phyloP scores from a whole-genome alignment of 35 echinoderm and acorn worm genomes.

The Eucidaris tribuloides region DNA sequence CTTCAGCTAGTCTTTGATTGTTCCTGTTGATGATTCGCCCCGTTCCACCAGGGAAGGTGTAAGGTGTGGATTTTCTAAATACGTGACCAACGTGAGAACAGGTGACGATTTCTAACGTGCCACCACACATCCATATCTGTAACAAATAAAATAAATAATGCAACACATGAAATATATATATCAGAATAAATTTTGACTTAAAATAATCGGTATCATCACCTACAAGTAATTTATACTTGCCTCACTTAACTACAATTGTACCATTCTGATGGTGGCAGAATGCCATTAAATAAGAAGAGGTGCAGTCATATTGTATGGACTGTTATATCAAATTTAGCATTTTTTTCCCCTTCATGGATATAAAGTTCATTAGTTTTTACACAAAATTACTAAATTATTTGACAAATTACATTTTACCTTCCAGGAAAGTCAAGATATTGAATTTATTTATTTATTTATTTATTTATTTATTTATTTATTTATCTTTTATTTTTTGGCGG shows the following conservation, averaged over 20 bases:
- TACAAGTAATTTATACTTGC: not conserved
- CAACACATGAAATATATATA: not conserved
- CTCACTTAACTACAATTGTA: not conserved
- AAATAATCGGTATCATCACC: not conserved
- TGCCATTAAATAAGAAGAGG: no score
- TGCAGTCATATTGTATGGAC: no score
- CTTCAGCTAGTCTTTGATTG: constrained; percentile 63
- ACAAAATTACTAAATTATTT: no score
- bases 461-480: no score
- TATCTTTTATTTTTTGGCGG: no score
- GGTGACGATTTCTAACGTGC: constrained; percentile 71
- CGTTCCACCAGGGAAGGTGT: constrained; percentile 68
- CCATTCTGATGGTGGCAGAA: no score
- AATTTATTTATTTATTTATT: no score
- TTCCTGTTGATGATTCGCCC: constrained; percentile 73
- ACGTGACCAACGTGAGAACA: constrained; percentile 89
- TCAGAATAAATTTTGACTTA: not conserved
- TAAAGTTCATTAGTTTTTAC: no score
- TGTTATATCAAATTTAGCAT: no score
- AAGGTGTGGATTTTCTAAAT: constrained; percentile 76
- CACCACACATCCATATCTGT: constrained; percentile 94
- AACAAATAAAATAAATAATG: not conserved
- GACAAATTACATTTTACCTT: no score
- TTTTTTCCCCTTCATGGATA: no score
- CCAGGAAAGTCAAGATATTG: no score